Evolutionary conservation across 2,888 invertebrate genomes (phyloP).

Genomic region (Coenonympha arcania): DNA sequence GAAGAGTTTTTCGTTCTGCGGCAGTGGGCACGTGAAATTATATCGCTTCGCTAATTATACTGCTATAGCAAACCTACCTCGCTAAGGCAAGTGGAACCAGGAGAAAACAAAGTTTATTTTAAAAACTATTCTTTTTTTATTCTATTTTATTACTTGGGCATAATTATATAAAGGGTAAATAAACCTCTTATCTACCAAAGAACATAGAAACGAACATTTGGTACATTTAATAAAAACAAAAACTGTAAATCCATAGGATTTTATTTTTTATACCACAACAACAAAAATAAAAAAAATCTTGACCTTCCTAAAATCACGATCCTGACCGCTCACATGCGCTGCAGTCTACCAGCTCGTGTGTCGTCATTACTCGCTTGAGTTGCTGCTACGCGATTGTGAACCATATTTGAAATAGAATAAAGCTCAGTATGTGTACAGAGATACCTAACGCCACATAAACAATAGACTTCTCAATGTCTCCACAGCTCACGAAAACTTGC

Average conservation of each 20-base stretch:
- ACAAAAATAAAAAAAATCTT: constrained; percentile 28
- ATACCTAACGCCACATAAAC: constrained; percentile 31
- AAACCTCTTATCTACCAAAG: no score
- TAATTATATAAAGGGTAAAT: background rate
- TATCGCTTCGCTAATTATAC: constrained; percentile 35
- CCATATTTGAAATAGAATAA: constrained; percentile 10
- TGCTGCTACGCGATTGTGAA: background rate
- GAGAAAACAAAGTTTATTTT: constrained; percentile 25
- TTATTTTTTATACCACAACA: background rate
- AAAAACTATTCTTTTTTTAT: background rate
- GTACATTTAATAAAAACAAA: background rate
- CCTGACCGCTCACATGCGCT: constrained; percentile 30
- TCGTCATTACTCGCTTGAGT: background rate
- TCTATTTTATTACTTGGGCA: background rate
- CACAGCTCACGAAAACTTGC: constrained; percentile 62
- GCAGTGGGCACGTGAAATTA: constrained; percentile 62
- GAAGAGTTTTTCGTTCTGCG: constrained; percentile 56
- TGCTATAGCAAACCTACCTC: constrained; percentile 16
- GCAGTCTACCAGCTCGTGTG: constrained; percentile 11
- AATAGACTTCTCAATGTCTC: constrained; percentile 63
- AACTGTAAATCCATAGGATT: constrained; percentile 13
- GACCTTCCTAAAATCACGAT: constrained; percentile 58
- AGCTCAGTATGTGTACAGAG: constrained; percentile 2
- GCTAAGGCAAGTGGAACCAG: constrained; percentile 29
- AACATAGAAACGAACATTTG: no score